phyloP scores from a whole-genome alignment of 2,888 invertebrate genomes.

The Chrysolina haemoptera region DNA sequence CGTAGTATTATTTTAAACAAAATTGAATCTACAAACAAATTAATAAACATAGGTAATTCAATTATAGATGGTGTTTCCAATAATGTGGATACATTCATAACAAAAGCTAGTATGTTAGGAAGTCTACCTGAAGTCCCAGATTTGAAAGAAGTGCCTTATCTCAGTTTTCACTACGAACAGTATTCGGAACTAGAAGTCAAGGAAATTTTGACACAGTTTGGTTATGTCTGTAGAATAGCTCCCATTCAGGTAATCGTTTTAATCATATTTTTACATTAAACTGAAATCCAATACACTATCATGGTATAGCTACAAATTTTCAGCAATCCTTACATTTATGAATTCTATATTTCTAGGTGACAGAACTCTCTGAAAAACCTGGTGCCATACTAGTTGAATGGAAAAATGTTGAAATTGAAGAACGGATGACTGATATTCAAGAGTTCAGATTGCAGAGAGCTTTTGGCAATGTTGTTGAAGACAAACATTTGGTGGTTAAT shows the following conservation, averaged over 20 bases:
- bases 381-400: constrained; percentile 73
- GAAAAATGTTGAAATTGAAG: constrained; percentile 69
- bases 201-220: constrained; percentile 59
- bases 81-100: constrained; percentile 57
- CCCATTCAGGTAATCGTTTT: constrained; percentile 61
- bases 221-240: constrained; percentile 62
- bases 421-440: constrained; percentile 68
- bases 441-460: constrained; percentile 70
- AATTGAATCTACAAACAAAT: constrained; percentile 63
- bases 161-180: constrained; percentile 70
- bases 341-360: constrained; percentile 67
- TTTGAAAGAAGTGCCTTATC: constrained; percentile 72
- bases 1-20: constrained; percentile 66
- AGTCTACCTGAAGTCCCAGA: constrained; percentile 74
- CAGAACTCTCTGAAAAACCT: constrained; percentile 70
- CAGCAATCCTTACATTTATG: too few relatives aligned
- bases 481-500: constrained; percentile 61
- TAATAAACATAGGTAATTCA: constrained; percentile 62
- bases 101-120: constrained; percentile 64
- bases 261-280: too few relatives aligned
- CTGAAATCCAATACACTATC: too few relatives aligned
- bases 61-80: constrained; percentile 50
- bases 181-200: constrained; percentile 58
- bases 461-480: constrained; percentile 65
- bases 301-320: neutral